Percentiles rank a stretch among this genome's conserved stretches.
Conservation (phyloP, 2,888 invertebrate species). For the Mystacides longicornis region DNA sequence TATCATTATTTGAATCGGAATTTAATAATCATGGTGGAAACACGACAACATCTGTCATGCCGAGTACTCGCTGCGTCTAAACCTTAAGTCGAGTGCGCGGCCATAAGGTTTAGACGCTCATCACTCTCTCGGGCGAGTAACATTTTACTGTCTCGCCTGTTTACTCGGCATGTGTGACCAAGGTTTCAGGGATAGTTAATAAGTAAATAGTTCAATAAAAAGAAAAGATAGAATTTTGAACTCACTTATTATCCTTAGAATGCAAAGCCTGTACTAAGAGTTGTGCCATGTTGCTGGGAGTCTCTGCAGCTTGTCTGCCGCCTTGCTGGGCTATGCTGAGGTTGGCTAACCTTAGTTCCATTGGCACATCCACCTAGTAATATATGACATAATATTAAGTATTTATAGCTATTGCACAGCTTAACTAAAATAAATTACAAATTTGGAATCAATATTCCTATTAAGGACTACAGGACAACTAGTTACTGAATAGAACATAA, state of each 20-base stretch:
- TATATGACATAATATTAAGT: conserved; percentile 2
- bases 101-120: no score
- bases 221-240: background rate
- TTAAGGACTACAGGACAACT: background rate
- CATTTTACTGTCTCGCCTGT: no score
- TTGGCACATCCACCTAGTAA: conserved; percentile 58
- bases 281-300: conserved; percentile 68
- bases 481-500: background rate
- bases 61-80: no score
- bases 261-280: conserved; percentile 78
- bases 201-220: no score
- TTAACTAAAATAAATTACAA: background rate
- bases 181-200: no score
- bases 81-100: no score
- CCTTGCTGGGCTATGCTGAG: conserved; percentile 47
- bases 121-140: no score
- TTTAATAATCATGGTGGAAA: no score
- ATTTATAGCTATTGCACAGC: background rate
- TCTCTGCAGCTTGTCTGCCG: conserved; percentile 33
- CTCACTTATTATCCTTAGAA: conserved; percentile 67
- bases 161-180: no score
- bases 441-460: background rate
- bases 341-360: conserved; percentile 78
- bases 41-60: no score
- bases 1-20: no score